phyloP scores from a whole-genome alignment of 35 echinoderm and acorn worm species.

The Eucidaris tribuloides region DNA sequence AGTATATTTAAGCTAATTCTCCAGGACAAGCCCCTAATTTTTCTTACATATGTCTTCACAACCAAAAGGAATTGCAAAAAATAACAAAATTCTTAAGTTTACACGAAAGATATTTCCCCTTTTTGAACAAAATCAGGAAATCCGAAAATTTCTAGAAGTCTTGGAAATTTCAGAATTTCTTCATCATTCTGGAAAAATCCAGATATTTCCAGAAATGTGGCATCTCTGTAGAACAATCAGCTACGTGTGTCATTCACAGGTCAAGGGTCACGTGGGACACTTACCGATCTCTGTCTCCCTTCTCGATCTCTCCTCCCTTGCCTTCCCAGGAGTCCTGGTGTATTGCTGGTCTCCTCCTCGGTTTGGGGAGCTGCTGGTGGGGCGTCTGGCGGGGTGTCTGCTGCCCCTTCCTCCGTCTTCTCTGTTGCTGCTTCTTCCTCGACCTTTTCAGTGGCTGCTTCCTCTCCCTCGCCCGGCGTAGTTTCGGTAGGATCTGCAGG shows the following conservation, averaged over 20 bases:
- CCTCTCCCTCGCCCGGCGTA: neutral
- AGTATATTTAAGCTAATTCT: too few species aligned
- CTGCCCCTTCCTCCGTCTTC: neutral
- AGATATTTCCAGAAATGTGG: neutral
- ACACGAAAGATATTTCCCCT: too few species aligned
- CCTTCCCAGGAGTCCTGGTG: neutral
- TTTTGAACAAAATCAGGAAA: too few species aligned
- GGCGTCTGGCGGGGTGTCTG: neutral
- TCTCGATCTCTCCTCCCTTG: neutral
- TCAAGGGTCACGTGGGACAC: neutral
- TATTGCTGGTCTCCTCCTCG: neutral
- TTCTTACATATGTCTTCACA: too few species aligned
- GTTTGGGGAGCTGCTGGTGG: neutral
- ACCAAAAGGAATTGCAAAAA: too few species aligned
- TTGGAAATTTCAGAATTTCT: neutral
- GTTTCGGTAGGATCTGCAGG: neutral
- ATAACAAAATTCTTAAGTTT: too few species aligned
- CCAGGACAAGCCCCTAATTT: too few species aligned
- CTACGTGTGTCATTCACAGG: neutral
- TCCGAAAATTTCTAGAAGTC: too few species aligned
- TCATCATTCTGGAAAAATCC: neutral
- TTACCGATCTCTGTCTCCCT: neutral
- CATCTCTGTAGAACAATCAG: neutral
- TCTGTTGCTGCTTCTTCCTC: neutral
- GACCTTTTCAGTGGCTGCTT: neutral